Percentiles rank a stretch among this genome's conserved stretches.
These are phyloP conservation scores for Plagodis dolabraria DNA, from an alignment of 2,888 invertebrate genomes.

Conservation along the genomic window DNA sequence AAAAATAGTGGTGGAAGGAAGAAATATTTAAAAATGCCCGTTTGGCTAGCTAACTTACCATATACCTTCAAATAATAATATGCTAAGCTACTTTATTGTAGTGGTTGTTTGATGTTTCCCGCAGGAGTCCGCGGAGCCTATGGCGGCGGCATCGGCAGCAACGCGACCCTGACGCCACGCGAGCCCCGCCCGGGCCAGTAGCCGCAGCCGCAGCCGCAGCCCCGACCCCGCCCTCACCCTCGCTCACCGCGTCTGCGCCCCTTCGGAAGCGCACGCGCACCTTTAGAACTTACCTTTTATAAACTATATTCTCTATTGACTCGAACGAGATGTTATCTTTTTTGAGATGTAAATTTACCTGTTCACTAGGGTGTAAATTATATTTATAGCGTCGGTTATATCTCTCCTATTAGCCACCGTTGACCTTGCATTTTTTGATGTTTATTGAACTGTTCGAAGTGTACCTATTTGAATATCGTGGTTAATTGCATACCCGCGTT, in stretches of 20 bases:
- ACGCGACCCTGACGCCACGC: constrained; percentile 27
- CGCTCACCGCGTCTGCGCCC: constrained; percentile 27
- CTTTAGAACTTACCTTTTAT: constrained; percentile 61
- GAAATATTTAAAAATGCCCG: too few species aligned
- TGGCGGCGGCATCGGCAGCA: constrained; percentile 43
- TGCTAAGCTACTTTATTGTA: too few species aligned
- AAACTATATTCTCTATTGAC: constrained; percentile 72
- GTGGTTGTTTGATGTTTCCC: too few species aligned
- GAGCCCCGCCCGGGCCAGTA: constrained; percentile 6
- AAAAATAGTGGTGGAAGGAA: too few species aligned
- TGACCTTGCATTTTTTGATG: constrained; percentile 76
- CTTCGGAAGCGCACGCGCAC: constrained; percentile 36
- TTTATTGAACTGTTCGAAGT: constrained; percentile 71
- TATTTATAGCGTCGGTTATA: constrained; percentile 78
- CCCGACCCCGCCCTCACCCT: constrained; percentile 1
- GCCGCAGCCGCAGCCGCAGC: constrained; percentile 58
- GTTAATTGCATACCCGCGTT: constrained; percentile 40
- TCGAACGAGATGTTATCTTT: constrained; percentile 75
- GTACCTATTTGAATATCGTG: constrained; percentile 51
- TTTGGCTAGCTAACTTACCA: too few species aligned
- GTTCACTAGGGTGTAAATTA: constrained; percentile 66
- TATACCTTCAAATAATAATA: too few species aligned
- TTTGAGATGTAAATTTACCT: constrained; percentile 82
- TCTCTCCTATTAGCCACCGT: constrained; percentile 74
- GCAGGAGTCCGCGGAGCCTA: constrained; percentile 40